phyloP scores from a whole-genome alignment of 1,140 invertebrate species.

The Cydia pomonella region DNA sequence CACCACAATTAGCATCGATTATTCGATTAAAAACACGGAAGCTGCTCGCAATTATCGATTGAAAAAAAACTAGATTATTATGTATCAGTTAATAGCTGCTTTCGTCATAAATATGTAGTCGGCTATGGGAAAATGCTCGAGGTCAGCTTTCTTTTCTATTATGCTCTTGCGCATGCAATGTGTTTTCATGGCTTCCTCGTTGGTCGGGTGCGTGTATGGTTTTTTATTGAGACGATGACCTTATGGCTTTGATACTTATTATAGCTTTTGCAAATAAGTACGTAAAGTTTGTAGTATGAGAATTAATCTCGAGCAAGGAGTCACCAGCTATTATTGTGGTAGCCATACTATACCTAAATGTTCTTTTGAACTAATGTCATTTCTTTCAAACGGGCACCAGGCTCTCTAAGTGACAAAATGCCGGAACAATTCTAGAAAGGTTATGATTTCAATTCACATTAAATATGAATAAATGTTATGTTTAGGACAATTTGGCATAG shows the following conservation, averaged over 20 bases:
- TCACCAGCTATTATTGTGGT: too few species aligned
- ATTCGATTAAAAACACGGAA: slow-evolving; percentile 70
- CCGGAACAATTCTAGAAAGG: too few species aligned
- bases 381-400: too few species aligned
- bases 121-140: slow-evolving; percentile 56
- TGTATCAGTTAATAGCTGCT: slow-evolving; percentile 53
- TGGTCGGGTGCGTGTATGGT: slow-evolving; percentile 4
- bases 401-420: too few species aligned
- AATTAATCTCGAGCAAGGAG: too few species aligned
- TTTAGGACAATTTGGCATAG: too few species aligned
- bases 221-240: slow-evolving; percentile 9
- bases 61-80: slow-evolving; percentile 55
- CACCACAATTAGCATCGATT: slow-evolving; percentile 57
- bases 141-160: slow-evolving; percentile 60
- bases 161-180: slow-evolving; percentile 21
- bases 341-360: too few species aligned
- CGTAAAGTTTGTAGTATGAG: too few species aligned
- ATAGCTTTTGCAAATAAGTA: background rate
- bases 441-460: background rate
- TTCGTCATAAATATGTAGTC: slow-evolving; percentile 64
- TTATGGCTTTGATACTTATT: background rate
- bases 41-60: slow-evolving; percentile 52
- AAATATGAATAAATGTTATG: too few species aligned
- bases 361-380: too few species aligned
- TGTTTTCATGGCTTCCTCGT: slow-evolving; percentile 2